Conservation (phyloP, 1,140 invertebrate species). For the Gonioctena quinquepunctata region DNA sequence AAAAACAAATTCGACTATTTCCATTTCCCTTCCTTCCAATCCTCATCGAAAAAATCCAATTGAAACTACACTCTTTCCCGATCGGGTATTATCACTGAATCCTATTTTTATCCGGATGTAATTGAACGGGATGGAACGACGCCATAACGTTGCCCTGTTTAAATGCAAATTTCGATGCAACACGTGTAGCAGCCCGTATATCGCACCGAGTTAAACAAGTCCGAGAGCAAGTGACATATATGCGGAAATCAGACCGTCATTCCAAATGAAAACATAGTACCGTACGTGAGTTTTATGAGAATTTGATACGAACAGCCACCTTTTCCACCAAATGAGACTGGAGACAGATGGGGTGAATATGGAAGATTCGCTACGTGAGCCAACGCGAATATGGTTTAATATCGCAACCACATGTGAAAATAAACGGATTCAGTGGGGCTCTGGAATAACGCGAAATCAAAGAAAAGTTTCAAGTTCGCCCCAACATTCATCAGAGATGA, state of each 20-base stretch:
- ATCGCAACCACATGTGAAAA: not conserved
- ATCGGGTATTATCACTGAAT: not conserved
- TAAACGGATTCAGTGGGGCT: not conserved
- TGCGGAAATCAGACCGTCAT: conserved; percentile 7
- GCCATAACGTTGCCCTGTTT: not conserved
- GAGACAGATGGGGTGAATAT: not conserved
- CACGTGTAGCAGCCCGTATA: not conserved
- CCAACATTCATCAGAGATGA: too few species aligned
- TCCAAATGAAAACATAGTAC: conserved; percentile 7
- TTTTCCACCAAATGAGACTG: not conserved
- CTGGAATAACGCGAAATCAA: too few species aligned
- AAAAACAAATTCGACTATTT: too few species aligned
- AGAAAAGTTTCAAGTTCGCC: too few species aligned
- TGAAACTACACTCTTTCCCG: not conserved
- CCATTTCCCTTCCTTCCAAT: too few species aligned
- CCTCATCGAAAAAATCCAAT: not conserved
- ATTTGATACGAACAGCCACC: not conserved
- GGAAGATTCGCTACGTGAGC: not conserved
- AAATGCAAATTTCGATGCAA: conserved; percentile 7
- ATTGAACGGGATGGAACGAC: not conserved
- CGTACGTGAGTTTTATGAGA: not conserved
- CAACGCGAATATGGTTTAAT: not conserved
- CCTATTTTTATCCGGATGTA: not conserved
- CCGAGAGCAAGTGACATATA: not conserved
- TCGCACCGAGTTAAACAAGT: not conserved